phyloP scores from a whole-genome alignment of 2,888 invertebrate species.

The Orthosia cruda region DNA sequence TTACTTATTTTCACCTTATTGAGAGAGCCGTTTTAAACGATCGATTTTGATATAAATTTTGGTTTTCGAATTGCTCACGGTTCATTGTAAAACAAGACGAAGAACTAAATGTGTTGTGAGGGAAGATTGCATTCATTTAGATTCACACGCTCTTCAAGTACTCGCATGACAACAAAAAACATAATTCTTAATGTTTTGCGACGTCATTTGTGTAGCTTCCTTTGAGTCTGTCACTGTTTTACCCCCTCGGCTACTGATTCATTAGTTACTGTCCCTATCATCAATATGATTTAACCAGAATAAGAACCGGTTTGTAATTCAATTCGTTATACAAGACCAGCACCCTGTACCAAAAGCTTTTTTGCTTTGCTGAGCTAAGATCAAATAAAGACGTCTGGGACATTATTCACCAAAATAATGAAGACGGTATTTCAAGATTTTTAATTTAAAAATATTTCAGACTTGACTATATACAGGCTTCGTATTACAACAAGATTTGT shows the following conservation, averaged over 20 bases:
- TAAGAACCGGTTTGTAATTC: conserved; percentile 80
- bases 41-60: conserved; percentile 81
- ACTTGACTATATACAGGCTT: conserved; percentile 27
- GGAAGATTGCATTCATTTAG: conserved; percentile 62
- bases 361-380: conserved; percentile 64
- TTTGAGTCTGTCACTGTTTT: conserved; percentile 70
- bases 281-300: conserved; percentile 82
- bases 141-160: conserved; percentile 68
- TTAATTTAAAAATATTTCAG: conserved; percentile 28
- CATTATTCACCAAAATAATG: conserved; percentile 53
- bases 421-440: conserved; percentile 41
- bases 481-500: conserved; percentile 54
- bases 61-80: conserved; percentile 72
- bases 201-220: conserved; percentile 65
- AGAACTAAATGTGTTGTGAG: conserved; percentile 54
- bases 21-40: conserved; percentile 82
- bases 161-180: conserved; percentile 60
- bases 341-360: conserved; percentile 66
- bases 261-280: conserved; percentile 78
- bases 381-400: conserved; percentile 60
- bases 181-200: conserved; percentile 54
- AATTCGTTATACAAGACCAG: conserved; percentile 75
- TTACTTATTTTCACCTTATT: conserved; percentile 90
- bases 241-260: conserved; percentile 75
- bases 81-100: conserved; percentile 71